Evolutionary conservation across 2,888 invertebrate genomes (phyloP).

Genomic region (Parapristionchus giblindavisi): DNA sequence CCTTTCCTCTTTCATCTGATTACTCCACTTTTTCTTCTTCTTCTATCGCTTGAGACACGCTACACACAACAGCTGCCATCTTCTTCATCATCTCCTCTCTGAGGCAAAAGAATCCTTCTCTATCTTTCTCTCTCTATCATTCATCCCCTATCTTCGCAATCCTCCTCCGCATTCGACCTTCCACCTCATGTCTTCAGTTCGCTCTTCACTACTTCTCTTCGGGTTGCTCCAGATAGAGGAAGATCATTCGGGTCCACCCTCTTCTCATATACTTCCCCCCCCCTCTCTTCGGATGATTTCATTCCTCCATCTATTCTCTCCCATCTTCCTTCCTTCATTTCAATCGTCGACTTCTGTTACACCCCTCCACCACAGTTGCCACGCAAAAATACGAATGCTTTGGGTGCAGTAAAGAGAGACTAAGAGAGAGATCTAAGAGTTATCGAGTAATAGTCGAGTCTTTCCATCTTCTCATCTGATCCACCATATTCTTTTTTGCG

Average conservation of each 20-base stretch:
- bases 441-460: background rate
- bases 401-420: slow-evolving; percentile 27
- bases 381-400: slow-evolving; percentile 31
- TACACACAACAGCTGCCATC: no score
- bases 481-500: slow-evolving; percentile 7
- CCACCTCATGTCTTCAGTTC: no score
- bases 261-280: background rate
- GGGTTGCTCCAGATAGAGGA: no score
- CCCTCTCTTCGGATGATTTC: background rate
- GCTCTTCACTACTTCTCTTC: no score
- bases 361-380: slow-evolving; percentile 26
- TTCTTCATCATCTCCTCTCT: slow-evolving; percentile 10
- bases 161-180: slow-evolving; percentile 33
- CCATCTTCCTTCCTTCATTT: slow-evolving; percentile 17
- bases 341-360: slow-evolving; percentile 20
- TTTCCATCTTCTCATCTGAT: background rate
- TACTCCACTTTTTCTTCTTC: slow-evolving; percentile 19
- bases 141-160: slow-evolving; percentile 19
- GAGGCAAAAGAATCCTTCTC: slow-evolving; percentile 16
- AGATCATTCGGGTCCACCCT: no score
- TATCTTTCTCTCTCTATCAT: background rate
- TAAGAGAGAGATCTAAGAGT: background rate
- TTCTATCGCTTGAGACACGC: no score
- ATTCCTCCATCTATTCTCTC: background rate
- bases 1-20: no score